These are phyloP conservation scores for Musca vetustissima DNA, from an alignment of 1,140 invertebrate genomes.

Conservation along the genomic window DNA sequence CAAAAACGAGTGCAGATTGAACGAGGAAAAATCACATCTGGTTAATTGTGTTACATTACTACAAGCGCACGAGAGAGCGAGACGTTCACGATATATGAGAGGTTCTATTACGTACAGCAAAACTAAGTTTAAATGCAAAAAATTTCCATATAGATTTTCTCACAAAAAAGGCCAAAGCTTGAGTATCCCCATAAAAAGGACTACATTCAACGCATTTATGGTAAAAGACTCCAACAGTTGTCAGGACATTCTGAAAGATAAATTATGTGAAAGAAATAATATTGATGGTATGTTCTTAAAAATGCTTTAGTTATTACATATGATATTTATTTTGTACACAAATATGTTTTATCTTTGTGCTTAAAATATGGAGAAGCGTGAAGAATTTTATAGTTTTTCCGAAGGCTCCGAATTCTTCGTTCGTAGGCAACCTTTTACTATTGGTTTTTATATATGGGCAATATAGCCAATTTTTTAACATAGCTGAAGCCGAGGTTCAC, in stretches of 20 bases:
- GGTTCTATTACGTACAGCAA: slow-evolving; percentile 44
- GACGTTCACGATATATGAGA: slow-evolving; percentile 59
- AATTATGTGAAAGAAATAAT: too few relatives aligned
- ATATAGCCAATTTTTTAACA: too few relatives aligned
- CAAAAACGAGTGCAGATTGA: slow-evolving; percentile 33
- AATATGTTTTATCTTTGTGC: too few relatives aligned
- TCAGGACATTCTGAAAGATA: neutral
- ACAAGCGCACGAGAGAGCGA: slow-evolving; percentile 60
- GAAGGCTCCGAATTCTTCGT: too few relatives aligned
- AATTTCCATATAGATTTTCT: slow-evolving; percentile 42
- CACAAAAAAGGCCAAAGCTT: slow-evolving; percentile 46
- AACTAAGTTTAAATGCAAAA: slow-evolving; percentile 34
- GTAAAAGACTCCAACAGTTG: slow-evolving; percentile 38
- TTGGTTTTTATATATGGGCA: too few relatives aligned
- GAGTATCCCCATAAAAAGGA: slow-evolving; percentile 50
- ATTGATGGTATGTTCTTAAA: too few relatives aligned
- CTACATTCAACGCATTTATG: slow-evolving; percentile 41
- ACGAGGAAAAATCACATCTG: slow-evolving; percentile 31
- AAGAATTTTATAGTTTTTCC: too few relatives aligned
- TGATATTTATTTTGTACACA: too few relatives aligned
- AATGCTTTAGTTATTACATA: too few relatives aligned
- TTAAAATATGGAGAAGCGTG: too few relatives aligned
- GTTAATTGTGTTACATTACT: slow-evolving; percentile 56
- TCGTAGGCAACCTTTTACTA: too few relatives aligned
- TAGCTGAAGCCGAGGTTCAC: too few relatives aligned